Evolutionary conservation across 2,113 vertebrate species (phyloP), one percentile per base, ranked within the genome.

Genomic region (Arothron firmamentum): DNA sequence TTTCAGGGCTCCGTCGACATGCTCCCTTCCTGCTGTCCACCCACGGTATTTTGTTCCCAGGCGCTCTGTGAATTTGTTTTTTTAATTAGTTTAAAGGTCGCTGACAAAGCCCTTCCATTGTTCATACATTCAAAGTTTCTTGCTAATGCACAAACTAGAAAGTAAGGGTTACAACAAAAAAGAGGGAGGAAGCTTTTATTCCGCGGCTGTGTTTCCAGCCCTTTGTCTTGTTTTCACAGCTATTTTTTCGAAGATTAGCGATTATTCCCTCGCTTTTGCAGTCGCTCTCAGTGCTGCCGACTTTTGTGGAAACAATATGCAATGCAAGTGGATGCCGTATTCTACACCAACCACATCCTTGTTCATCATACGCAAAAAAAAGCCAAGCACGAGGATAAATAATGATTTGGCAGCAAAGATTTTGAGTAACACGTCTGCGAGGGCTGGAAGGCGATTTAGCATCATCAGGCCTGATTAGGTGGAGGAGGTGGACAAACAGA

Each of bases 41-140:
- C 63, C 55, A 60, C 54, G 15, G 17, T 38, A 55, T 52, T 20
- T 49, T 56, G 47, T 38, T 50, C 43, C 14, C 41, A 57, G 31
- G 20, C 59, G 52, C 48, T 56, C 16, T 17, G 3, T 68, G 28
- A 23, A 60, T 57, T 71, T 68, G 47, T 72, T 74, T 62, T 53
- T 80, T 84, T 69, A 80, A 82, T 85, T 77, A 78, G 65, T 60
- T 54, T 50, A 14, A 59, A 56, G 70, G 52, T 76, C 52, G 59
- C 74, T 65, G 54, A 76, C 59, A 70, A 64, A 78, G 71, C 62
- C 45, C 7, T 70, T 70, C 48, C 47, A 46, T 60, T 62, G 70
- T 62, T n/a, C 20, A 52, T 19, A 52, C 63, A 55, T 70, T 82
- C 52, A 70, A 62, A 79, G 56, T 59, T 59, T 69, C 46, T 56